Percentiles rank a stretch among this genome's conserved stretches.
These are phyloP conservation scores for Lanius collurio DNA, from an alignment of 2,113 vertebrate species.

Conservation along the genomic window DNA sequence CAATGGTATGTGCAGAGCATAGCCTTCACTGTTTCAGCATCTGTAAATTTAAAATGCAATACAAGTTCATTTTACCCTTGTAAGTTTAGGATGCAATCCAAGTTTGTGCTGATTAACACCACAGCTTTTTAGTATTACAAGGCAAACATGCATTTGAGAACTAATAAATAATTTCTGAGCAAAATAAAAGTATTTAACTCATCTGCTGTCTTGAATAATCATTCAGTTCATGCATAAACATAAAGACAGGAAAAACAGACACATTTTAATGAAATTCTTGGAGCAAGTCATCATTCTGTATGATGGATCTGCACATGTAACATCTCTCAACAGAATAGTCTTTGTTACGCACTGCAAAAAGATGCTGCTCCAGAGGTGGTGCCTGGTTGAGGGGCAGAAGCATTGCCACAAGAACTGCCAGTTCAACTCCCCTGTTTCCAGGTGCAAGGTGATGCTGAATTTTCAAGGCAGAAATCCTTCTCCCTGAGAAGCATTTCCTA, in stretches of 20 bases:
- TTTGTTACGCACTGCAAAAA: background rate
- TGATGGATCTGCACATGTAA: background rate
- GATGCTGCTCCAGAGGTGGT: background rate
- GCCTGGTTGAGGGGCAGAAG: background rate
- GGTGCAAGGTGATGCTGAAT: background rate
- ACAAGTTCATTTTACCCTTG: background rate
- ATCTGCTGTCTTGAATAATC: constrained; percentile 23
- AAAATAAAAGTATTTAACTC: constrained; percentile 29
- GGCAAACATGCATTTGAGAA: background rate
- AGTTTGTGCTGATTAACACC: background rate
- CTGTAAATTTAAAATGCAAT: background rate
- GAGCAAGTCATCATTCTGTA: background rate
- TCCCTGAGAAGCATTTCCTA: background rate
- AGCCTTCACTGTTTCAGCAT: background rate
- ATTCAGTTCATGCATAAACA: constrained; percentile 6
- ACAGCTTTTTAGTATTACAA: background rate
- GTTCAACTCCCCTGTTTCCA: background rate
- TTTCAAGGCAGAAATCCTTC: background rate
- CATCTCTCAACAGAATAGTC: background rate
- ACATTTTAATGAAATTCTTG: background rate
- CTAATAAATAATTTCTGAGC: constrained; percentile 43
- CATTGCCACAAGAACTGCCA: background rate
- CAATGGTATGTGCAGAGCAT: background rate
- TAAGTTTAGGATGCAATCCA: background rate
- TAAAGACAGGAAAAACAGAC: constrained; percentile 9